Evolutionary conservation across 2,888 invertebrate genomes (phyloP), one percentile per base, ranked within the genome.

Genomic region (Sturmia bella): DNA sequence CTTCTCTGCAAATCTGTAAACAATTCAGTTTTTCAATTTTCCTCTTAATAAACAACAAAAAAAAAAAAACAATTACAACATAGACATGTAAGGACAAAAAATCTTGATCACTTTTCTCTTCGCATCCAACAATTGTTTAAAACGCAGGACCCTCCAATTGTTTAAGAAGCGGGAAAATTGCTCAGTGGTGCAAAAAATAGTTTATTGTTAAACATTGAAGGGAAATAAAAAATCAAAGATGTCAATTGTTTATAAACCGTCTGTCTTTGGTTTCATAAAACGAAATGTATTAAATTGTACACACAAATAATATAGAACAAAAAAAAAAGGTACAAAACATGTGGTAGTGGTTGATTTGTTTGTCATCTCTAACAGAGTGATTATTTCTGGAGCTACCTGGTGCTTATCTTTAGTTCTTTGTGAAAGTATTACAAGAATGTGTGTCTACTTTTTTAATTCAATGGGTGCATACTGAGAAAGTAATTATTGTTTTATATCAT

Each of bases 381-480:
- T 64, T 66, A 48, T 32, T 41, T 43, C 45, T n/a, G 11, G 11
- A 15, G 39, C 66, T 82, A 78, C 82, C 82, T 78, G 82, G 61
- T 15, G 27, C 54, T 66, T 64, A 57, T 69, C 57, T 43, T 17
- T 48, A 61, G 66, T 52, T 64, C 32, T 64, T 74, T 61, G 27
- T 12, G 5, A 63, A 69, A 61, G 32, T 41, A 70, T 78, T 70
- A 66, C 48, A 41, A 45, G 41, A 82, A n/a, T n/a, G n/a, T n/a
- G n/a, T 82, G 74, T 82, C 69, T 70, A 70, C 59, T 81, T 77
- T 73, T 69, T 69, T 57, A 77, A 45, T 50, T 74, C 4, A 15
- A 48, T 52, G 24, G 64, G 19, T 69, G 63, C 43, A 45, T 52
- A 48, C 45, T 61, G 43, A 50, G 24, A 27, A 41, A 3, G 57